Base-by-base conservation (phyloP, 1,140 invertebrate species). In the Chlorops oryzae region DNA sequence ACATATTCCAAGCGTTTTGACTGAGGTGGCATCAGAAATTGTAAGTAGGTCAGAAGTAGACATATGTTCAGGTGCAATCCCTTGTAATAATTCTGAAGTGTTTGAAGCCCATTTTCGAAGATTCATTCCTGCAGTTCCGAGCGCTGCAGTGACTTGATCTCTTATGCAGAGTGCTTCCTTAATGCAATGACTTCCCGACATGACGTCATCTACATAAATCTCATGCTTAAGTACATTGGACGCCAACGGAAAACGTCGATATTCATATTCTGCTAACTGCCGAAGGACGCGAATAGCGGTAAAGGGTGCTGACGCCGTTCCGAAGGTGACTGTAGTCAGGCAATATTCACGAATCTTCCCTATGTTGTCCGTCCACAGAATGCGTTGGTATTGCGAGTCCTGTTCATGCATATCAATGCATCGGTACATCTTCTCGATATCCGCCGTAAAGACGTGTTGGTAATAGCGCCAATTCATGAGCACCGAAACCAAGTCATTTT, bases 371-470 rank as follows among this genome's bases (percentile, higher is more conserved):
- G 71, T 52, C 71, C 74, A 76, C 6, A 76, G 21, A 18, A 77
- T 75, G 38, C 61, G 45, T 53, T 76, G 74, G 42, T 62, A 66
- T 22, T 69, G 54, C 6, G 55, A 44, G 47, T 73, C 56, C 7
- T 59, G 48, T 18, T 51, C 23, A 50, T 69, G 43, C 10, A 75
- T 54, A 44, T 47, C 22, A 18, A 75, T 61, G 49, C 73, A 70
- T 6, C 73, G 52, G 43, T 73, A 77, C 72, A 75, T 75, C 50
- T 69, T 68, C 47, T 53, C 47, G 34, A 74, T 61, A 39, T 75
- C 74, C 6, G 56, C 59, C 2, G 54, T 57, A 5, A 75, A 38
- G 2, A 61, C 62, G 37, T 63, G 54, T 18, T 51, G 47, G 15
- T 50, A 47, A 15, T 48, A 52, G 24, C 70, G 52, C 51, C 75